Evolutionary conservation across 2,888 invertebrate species (phyloP).

Genomic region (Colletes collaris): DNA sequence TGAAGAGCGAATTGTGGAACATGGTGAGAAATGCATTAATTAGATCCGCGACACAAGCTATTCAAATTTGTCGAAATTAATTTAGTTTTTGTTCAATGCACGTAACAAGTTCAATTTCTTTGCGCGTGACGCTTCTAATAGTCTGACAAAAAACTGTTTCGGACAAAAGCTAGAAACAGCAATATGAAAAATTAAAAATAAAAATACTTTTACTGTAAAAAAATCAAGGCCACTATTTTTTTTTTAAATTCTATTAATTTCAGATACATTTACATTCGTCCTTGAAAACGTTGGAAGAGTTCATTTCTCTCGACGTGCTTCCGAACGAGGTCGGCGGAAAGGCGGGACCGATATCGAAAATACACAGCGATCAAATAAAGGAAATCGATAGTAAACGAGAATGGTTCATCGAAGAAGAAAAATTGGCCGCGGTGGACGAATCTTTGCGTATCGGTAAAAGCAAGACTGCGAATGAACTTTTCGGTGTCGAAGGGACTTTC

Average conservation of each 20-base stretch:
- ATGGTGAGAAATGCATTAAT: constrained; percentile 69
- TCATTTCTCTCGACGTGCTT: constrained; percentile 85
- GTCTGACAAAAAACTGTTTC: too few species aligned
- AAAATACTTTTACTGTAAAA: too few species aligned
- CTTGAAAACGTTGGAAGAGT: constrained; percentile 83
- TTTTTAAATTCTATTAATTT: background rate
- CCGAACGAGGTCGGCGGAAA: constrained; percentile 88
- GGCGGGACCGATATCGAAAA: constrained; percentile 78
- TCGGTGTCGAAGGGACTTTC: constrained; percentile 89
- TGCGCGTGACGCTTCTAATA: too few species aligned
- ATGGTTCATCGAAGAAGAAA: constrained; percentile 83
- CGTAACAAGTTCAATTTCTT: too few species aligned
- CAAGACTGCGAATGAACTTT: constrained; percentile 85
- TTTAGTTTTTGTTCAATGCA: too few species aligned
- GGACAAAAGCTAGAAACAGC: too few species aligned
- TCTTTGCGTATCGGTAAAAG: constrained; percentile 86
- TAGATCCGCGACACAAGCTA: too few species aligned
- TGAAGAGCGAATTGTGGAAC: constrained; percentile 86
- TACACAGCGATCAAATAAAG: constrained; percentile 71
- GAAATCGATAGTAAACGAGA: constrained; percentile 79
- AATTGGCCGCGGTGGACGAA: constrained; percentile 85
- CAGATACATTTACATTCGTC: constrained; percentile 84
- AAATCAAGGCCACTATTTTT: background rate
- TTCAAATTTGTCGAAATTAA: background rate
- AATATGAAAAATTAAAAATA: too few species aligned